Evolutionary conservation across 1,140 invertebrate genomes (phyloP).

Genomic region (Platorchestia sp.): DNA sequence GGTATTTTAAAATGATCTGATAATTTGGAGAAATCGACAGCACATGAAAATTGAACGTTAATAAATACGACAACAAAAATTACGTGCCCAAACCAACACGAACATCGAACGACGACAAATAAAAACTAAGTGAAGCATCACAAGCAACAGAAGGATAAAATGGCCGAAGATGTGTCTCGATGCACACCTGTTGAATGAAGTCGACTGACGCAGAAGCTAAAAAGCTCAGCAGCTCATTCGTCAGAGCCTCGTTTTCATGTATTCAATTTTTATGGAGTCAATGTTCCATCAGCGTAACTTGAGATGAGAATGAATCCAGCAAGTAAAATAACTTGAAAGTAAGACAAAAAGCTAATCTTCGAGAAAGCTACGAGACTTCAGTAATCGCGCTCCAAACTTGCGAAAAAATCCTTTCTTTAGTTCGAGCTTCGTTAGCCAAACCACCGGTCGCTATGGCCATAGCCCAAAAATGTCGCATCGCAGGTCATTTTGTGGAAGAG

Average conservation of each 20-base stretch:
- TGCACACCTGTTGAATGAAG: background rate
- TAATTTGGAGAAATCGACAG: too few species aligned
- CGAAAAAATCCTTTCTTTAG: conserved; percentile 3
- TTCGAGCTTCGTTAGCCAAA: conserved; percentile 47
- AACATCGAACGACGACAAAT: background rate
- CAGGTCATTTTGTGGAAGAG: conserved; percentile 42
- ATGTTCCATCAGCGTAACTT: background rate
- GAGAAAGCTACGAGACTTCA: conserved; percentile 22
- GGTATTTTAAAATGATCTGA: too few species aligned
- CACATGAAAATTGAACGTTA: too few species aligned
- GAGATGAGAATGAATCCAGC: background rate
- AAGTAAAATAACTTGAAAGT: background rate
- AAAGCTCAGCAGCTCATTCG: background rate
- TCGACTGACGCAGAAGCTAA: background rate
- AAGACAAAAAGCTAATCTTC: conserved; percentile 24
- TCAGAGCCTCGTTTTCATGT: background rate
- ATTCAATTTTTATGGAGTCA: background rate
- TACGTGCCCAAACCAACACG: background rate
- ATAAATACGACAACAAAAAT: background rate
- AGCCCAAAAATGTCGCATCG: conserved; percentile 47
- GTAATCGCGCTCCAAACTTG: conserved; percentile 8
- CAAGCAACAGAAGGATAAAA: background rate
- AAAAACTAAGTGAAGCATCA: background rate
- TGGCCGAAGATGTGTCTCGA: background rate
- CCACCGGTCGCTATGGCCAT: conserved; percentile 22